phyloP scores from a whole-genome alignment of 2,113 vertebrate genomes.

The Cheirogaleus medius region DNA sequence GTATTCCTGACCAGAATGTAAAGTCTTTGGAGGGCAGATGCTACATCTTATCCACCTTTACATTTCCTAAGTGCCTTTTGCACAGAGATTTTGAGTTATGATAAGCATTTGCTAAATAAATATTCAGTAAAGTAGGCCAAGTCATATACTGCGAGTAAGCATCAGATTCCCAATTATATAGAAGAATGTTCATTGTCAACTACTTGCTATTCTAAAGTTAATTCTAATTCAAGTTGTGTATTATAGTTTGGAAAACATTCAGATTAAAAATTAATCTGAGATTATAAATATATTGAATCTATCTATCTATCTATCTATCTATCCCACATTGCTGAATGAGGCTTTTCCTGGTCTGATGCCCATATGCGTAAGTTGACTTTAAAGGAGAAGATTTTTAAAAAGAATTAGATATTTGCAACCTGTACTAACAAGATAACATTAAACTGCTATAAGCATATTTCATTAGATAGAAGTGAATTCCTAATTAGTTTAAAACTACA shows the following conservation, averaged over 20 bases:
- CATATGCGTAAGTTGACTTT: neutral
- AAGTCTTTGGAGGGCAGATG: neutral
- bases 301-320: neutral
- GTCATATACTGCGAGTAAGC: neutral
- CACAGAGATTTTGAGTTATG: conserved; percentile 28
- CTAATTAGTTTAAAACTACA: conserved; percentile 52
- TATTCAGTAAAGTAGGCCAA: neutral
- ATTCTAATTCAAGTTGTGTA: neutral
- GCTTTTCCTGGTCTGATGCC: neutral
- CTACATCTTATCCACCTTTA: conserved; percentile 5
- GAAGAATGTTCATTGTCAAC: neutral
- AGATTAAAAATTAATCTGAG: conserved; percentile 11
- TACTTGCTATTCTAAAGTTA: neutral
- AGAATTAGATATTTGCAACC: conserved; percentile 24
- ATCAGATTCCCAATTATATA: neutral
- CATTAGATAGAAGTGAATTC: conserved; percentile 45
- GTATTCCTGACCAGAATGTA: conserved; percentile 17
- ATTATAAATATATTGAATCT: neutral
- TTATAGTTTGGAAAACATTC: neutral
- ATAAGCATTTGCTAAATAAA: conserved; percentile 39
- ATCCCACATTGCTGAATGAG: neutral
- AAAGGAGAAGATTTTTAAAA: conserved; percentile 18
- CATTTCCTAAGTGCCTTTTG: conserved; percentile 18
- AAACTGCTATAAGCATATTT: conserved; percentile 35
- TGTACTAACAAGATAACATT: conserved; percentile 56